A percentile compares a stretch with the other conserved stretches of the same genome.
Conservation (phyloP, 2,113 vertebrate species). For the Phaetusa simplex region DNA sequence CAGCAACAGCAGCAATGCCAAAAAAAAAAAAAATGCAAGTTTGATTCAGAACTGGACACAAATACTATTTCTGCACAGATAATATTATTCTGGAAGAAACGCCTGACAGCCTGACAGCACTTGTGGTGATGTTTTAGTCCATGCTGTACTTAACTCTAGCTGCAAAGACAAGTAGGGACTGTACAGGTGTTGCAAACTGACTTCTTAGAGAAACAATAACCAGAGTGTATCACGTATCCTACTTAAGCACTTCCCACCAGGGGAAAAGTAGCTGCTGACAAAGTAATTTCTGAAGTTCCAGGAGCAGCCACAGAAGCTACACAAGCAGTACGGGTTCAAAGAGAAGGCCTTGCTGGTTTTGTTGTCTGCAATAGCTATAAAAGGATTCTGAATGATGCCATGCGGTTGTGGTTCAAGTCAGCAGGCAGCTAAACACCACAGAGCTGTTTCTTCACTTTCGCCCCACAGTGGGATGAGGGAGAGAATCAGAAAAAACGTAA, state of each 20-base stretch:
- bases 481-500: neutral
- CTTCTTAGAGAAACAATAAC: neutral
- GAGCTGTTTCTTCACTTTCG: neutral
- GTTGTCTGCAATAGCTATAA: neutral
- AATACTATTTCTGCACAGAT: neutral
- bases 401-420: neutral
- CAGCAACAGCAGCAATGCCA: neutral
- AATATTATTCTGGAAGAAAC: neutral
- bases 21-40: neutral
- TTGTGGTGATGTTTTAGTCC: neutral
- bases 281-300: neutral
- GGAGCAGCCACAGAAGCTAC: neutral
- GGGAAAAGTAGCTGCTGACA: neutral
- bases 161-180: neutral
- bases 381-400: neutral
- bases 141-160: neutral
- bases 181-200: neutral
- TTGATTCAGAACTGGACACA: neutral
- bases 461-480: neutral
- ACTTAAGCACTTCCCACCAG: neutral
- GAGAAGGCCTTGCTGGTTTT: neutral
- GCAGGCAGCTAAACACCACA: neutral
- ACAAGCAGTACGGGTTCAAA: fast-evolving
- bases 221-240: neutral
- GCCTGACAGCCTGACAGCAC: neutral